phyloP scores from a whole-genome alignment of 2,113 vertebrate species.

The Deroptyus accipitrinus region DNA sequence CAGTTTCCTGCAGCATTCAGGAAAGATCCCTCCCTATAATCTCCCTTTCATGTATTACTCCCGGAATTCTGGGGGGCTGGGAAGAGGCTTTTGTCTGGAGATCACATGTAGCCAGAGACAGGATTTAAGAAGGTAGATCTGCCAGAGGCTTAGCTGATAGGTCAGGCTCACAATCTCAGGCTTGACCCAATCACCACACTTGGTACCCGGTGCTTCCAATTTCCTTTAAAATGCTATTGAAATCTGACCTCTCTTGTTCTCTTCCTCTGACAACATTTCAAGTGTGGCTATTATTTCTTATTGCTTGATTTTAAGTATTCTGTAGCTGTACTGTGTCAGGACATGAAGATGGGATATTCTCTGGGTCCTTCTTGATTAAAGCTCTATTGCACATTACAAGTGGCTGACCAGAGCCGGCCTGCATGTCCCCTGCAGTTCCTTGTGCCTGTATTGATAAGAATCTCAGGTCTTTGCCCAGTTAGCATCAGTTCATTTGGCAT shows the following conservation, averaged over 20 bases:
- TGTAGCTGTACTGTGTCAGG: not conserved
- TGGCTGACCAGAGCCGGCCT: not conserved
- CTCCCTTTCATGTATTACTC: not conserved
- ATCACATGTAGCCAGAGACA: not conserved
- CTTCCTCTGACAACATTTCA: not conserved
- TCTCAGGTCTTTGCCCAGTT: not conserved
- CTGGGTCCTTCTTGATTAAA: not conserved
- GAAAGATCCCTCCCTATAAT: not conserved
- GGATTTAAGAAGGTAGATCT: not conserved
- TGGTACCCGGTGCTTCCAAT: not conserved
- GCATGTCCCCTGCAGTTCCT: not conserved
- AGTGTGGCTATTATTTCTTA: not conserved
- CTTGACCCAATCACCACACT: not conserved
- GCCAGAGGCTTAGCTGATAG: not conserved
- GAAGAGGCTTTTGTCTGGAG: not conserved
- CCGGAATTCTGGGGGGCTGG: not conserved
- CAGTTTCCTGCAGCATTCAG: not conserved
- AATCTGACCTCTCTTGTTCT: not conserved
- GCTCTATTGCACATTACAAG: not conserved
- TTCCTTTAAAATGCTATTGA: not conserved
- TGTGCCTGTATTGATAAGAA: not conserved
- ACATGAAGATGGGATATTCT: not conserved
- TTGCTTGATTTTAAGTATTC: not conserved
- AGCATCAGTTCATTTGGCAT: not conserved
- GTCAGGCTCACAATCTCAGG: not conserved